Conservation (phyloP, 1,140 invertebrate species). For the Drosophila bipectinata region DNA sequence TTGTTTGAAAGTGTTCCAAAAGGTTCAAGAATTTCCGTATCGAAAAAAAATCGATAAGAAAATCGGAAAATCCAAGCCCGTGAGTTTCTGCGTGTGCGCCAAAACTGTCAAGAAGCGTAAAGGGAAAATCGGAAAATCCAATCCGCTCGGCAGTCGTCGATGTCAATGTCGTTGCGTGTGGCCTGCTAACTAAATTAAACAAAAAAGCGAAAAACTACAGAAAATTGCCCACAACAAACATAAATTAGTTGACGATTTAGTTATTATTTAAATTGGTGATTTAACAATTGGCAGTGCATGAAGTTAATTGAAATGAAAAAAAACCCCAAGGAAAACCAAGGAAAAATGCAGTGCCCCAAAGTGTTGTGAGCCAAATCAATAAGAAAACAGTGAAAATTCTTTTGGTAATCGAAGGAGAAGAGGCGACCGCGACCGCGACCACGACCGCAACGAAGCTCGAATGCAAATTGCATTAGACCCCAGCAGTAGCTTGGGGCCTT, state of each 20-base stretch:
- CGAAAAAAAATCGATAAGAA: no score
- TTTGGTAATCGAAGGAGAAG: conserved; percentile 13
- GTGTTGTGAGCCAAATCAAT: conserved; percentile 47
- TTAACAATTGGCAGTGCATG: conserved; percentile 6
- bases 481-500: neutral
- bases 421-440: conserved; percentile 10
- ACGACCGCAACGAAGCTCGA: conserved; percentile 29
- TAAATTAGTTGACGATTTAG: conserved; percentile 2
- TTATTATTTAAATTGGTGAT: conserved; percentile 26
- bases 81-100: conserved; percentile 26
- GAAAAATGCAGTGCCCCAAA: conserved; percentile 3
- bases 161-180: conserved; percentile 69
- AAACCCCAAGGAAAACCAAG: conserved; percentile 8
- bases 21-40: no score
- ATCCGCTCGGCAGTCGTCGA: conserved; percentile 60
- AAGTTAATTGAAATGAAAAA: neutral
- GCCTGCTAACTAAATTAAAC: conserved; percentile 34
- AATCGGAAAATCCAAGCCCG: no score
- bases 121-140: conserved; percentile 66
- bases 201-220: conserved; percentile 21
- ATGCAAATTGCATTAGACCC: conserved; percentile 63
- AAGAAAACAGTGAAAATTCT: conserved; percentile 30
- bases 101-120: conserved; percentile 50
- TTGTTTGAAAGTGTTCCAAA: no score
- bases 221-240: conserved; percentile 23